These are phyloP conservation scores for Cynopterus sphinx DNA, from an alignment of 2,797 vertebrate genomes.

Conservation along the genomic window DNA sequence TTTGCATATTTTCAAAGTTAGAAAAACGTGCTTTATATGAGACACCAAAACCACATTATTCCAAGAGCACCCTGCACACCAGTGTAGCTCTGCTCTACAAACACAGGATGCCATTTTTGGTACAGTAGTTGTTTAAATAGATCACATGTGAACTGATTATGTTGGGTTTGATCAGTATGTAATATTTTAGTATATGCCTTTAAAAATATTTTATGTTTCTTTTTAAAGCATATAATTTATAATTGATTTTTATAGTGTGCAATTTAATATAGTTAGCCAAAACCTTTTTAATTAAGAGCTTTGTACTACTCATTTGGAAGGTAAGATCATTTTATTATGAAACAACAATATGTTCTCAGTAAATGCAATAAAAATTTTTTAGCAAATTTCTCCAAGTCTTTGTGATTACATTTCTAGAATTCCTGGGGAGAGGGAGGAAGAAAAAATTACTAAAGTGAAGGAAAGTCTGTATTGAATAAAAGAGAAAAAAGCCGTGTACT, in stretches of 20 bases:
- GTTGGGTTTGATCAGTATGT: slow-evolving; percentile 36
- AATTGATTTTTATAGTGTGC: slow-evolving; percentile 46
- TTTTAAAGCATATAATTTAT: slow-evolving; percentile 62
- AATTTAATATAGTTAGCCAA: slow-evolving; percentile 56
- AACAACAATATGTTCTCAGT: slow-evolving; percentile 57
- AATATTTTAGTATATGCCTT: slow-evolving; percentile 42
- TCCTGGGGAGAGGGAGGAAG: not conserved
- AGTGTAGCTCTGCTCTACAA: not conserved
- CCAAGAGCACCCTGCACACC: not conserved
- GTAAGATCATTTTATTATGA: slow-evolving; percentile 44
- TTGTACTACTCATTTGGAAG: slow-evolving; percentile 70
- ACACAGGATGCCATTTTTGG: not conserved
- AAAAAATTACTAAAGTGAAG: not conserved
- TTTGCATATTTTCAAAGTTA: slow-evolving; percentile 45
- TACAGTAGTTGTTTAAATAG: not conserved
- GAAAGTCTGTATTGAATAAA: slow-evolving; percentile 29
- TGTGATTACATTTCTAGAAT: slow-evolving; percentile 60
- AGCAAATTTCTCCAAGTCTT: slow-evolving; percentile 51
- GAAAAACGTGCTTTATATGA: not conserved
- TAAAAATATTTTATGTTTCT: slow-evolving; percentile 19
- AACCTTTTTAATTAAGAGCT: slow-evolving; percentile 57
- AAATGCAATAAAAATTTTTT: slow-evolving; percentile 61
- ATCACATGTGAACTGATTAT: not conserved
- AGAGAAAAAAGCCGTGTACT: not conserved
- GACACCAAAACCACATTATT: not conserved